These are phyloP conservation scores for Hyperoplus immaculatus DNA, from an alignment of 2,797 vertebrate species.

Conservation along the genomic window DNA sequence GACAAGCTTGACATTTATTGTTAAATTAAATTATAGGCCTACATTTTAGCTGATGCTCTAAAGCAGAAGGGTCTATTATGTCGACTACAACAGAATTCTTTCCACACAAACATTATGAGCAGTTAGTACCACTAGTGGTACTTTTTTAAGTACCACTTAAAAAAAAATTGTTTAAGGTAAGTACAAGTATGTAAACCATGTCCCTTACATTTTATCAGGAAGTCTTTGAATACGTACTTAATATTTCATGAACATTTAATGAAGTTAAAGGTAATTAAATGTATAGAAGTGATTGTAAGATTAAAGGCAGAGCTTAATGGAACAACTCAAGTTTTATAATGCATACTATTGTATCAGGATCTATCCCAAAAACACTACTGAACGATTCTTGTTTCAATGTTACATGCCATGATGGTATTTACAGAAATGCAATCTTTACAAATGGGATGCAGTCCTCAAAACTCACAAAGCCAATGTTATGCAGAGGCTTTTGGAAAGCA, in stretches of 20 bases:
- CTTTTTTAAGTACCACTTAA: too few relatives aligned
- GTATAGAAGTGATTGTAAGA: background rate
- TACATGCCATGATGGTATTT: constrained; percentile 19
- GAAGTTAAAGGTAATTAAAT: background rate
- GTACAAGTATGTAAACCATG: background rate
- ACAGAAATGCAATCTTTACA: constrained; percentile 28
- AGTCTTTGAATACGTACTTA: background rate
- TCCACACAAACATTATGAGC: background rate
- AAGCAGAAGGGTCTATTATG: background rate
- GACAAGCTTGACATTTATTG: constrained; percentile 25
- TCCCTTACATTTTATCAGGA: background rate
- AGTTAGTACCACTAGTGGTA: too few relatives aligned
- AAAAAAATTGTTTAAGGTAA: background rate
- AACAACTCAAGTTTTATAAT: background rate
- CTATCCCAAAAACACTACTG: constrained; percentile 4
- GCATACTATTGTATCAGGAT: constrained; percentile 2
- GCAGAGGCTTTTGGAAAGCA: constrained; percentile 18
- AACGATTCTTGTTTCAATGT: constrained; percentile 4
- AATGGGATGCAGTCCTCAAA: constrained; percentile 21
- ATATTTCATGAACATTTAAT: background rate
- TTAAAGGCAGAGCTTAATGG: background rate
- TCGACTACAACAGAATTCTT: background rate
- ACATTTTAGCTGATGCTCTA: background rate
- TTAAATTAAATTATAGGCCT: background rate
- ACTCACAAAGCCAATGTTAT: constrained; percentile 20